Percentiles rank a stretch among this genome's conserved stretches.
phyloP scores from a whole-genome alignment of 2,888 invertebrate species.

The Ischnura elegans region DNA sequence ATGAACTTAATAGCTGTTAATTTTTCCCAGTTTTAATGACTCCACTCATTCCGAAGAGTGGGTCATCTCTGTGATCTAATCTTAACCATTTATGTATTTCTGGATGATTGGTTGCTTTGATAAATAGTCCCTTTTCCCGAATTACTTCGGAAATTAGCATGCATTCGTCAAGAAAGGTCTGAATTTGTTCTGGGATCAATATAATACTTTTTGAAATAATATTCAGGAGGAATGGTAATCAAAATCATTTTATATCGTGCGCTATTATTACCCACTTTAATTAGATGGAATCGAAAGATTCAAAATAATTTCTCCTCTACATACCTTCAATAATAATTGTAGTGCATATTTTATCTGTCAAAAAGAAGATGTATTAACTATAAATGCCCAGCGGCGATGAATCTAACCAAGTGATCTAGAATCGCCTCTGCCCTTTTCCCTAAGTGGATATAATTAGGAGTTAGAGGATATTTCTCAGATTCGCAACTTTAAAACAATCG shows the following conservation, averaged over 20 bases:
- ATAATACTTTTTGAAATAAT: neutral
- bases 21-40: slow-evolving; percentile 8
- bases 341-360: too few relatives aligned
- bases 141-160: neutral
- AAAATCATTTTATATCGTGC: neutral
- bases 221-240: neutral
- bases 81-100: neutral
- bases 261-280: neutral
- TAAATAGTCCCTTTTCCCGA: neutral
- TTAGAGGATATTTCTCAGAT: too few relatives aligned
- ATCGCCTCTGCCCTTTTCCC: too few relatives aligned
- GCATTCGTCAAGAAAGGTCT: neutral
- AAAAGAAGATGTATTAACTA: too few relatives aligned
- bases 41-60: neutral
- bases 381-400: too few relatives aligned
- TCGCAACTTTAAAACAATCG: too few relatives aligned
- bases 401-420: too few relatives aligned
- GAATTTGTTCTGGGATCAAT: neutral
- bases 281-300: neutral
- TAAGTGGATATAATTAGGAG: too few relatives aligned
- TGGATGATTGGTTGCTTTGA: neutral
- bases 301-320: neutral
- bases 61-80: neutral
- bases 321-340: neutral
- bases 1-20: neutral